Conservation (phyloP, 2,113 vertebrate genomes). For the Gracilinanus agilis region DNA sequence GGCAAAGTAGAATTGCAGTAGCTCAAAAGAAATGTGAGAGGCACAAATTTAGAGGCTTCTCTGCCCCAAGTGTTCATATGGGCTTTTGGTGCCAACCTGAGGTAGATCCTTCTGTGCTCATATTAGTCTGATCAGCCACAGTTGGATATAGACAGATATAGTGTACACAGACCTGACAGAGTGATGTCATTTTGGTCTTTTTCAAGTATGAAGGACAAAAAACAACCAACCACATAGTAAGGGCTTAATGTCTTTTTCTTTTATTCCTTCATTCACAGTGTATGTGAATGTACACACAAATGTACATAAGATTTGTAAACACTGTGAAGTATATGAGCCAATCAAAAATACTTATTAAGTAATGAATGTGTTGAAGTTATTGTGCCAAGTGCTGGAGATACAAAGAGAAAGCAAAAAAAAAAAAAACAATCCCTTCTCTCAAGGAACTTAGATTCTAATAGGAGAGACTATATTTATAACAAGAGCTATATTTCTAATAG, state of each 20-base stretch:
- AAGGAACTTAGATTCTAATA: neutral
- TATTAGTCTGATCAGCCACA: too few relatives aligned
- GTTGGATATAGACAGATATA: too few relatives aligned
- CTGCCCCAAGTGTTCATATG: too few relatives aligned
- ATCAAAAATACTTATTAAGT: constrained; percentile 13
- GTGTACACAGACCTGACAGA: too few relatives aligned
- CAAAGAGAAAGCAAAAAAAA: neutral
- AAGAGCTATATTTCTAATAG: neutral
- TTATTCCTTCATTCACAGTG: neutral
- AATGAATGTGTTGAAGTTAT: neutral
- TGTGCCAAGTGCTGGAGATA: neutral
- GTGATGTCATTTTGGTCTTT: too few relatives aligned
- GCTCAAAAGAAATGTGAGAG: too few relatives aligned
- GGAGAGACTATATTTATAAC: neutral
- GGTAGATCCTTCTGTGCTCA: too few relatives aligned
- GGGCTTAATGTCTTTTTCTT: neutral
- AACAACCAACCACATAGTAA: neutral
- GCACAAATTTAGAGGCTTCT: too few relatives aligned
- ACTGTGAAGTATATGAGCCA: neutral
- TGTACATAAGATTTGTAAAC: neutral
- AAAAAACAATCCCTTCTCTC: neutral
- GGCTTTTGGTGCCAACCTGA: too few relatives aligned
- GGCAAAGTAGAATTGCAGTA: too few relatives aligned
- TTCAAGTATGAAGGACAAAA: too few relatives aligned
- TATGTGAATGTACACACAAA: neutral